Conservation (phyloP, 2,888 invertebrate species). For the Diarsia brunnea region DNA sequence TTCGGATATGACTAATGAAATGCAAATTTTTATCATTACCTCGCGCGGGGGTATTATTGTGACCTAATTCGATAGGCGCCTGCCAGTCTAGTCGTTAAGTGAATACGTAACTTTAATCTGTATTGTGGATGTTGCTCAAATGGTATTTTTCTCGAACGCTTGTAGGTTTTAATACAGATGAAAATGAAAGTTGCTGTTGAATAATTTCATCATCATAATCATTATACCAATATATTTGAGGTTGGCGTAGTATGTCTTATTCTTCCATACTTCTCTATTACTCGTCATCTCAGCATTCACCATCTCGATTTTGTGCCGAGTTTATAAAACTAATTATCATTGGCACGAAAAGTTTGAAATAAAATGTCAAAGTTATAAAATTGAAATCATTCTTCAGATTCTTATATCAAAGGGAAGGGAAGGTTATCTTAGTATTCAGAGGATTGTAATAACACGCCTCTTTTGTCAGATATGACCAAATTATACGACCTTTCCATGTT, state of each 20-base stretch:
- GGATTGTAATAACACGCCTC: background rate
- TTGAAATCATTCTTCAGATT: background rate
- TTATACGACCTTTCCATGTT: background rate
- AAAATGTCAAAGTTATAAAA: background rate
- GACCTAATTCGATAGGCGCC: conserved; percentile 46
- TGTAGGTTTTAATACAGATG: background rate
- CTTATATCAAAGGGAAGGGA: no score
- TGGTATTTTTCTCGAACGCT: background rate
- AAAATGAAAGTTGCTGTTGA: background rate
- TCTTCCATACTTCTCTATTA: no score
- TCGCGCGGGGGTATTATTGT: conserved; percentile 4
- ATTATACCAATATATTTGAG: no score
- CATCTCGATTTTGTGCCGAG: no score
- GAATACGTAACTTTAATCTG: conserved; percentile 23
- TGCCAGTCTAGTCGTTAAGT: conserved; percentile 27
- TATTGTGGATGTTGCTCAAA: background rate
- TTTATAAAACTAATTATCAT: background rate
- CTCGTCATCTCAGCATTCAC: no score
- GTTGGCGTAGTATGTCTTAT: no score
- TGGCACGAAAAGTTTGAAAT: background rate
- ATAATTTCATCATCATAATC: background rate
- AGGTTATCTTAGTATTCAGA: no score
- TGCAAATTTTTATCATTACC: conserved; percentile 33
- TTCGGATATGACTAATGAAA: conserved; percentile 35
- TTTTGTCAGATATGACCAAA: background rate